Percentiles rank a stretch among this genome's conserved stretches.
These are phyloP conservation scores for Cryptophagus acutangulus DNA, from an alignment of 2,888 invertebrate species.

Conservation along the genomic window DNA sequence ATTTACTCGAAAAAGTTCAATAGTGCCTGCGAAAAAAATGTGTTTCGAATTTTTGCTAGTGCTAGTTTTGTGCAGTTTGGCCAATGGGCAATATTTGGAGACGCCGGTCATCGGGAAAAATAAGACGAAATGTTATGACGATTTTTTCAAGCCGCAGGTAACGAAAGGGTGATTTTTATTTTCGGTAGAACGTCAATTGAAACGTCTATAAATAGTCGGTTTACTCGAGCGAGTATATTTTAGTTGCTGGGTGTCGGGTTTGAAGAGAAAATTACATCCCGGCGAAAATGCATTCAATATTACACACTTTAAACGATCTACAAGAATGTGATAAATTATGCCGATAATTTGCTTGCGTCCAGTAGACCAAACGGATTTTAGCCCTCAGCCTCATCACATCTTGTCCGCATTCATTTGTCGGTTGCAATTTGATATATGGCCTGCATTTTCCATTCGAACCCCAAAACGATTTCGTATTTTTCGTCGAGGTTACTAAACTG, in stretches of 20 bases:
- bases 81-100: too few species aligned
- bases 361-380: constrained; percentile 1
- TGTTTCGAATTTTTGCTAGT: constrained; percentile 11
- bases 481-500: too few species aligned
- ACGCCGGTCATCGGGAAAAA: constrained; percentile 41
- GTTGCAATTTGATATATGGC: too few species aligned
- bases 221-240: constrained; percentile 12
- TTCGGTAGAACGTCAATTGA: constrained; percentile 5
- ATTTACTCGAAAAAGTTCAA: neutral
- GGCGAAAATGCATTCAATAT: constrained; percentile 5
- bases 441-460: too few species aligned
- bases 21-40: constrained; percentile 8
- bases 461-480: too few species aligned
- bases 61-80: neutral
- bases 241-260: constrained; percentile 1
- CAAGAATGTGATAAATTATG: constrained; percentile 1
- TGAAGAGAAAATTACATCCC: constrained; percentile 5
- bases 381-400: too few species aligned
- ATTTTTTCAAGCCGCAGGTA: constrained; percentile 54
- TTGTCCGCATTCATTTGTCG: too few species aligned
- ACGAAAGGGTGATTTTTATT: too few species aligned
- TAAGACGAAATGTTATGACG: constrained; percentile 52
- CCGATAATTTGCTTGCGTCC: constrained; percentile 1
- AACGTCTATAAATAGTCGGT: constrained; percentile 22
- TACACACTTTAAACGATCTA: neutral